phyloP scores from a whole-genome alignment of 2,888 invertebrate species.

The Salticus scenicus region DNA sequence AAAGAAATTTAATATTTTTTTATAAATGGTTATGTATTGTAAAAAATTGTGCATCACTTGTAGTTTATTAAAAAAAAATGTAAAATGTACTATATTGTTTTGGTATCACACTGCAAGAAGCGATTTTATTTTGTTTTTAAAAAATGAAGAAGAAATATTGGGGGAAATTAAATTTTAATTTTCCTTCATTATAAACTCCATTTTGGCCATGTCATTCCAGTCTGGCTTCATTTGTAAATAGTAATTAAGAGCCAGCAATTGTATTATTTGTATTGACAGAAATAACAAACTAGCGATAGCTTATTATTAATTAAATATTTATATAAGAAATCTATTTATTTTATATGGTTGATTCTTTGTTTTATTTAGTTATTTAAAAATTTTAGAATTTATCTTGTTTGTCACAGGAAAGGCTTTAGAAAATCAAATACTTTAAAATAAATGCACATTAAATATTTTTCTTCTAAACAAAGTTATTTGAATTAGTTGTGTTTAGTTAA shows the following conservation, averaged over 20 bases:
- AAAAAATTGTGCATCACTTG: constrained; percentile 10
- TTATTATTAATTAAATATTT: background rate
- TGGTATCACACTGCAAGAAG: background rate
- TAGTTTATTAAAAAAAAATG: constrained; percentile 16
- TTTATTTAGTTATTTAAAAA: background rate
- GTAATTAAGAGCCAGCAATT: background rate
- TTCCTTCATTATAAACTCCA: background rate
- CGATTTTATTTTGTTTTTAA: background rate
- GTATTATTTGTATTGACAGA: background rate
- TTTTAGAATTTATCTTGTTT: background rate
- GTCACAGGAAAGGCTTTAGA: constrained; percentile 15
- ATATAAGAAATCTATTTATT: constrained; percentile 6
- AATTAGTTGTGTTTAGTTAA: too few species aligned
- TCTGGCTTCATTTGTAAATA: constrained; percentile 6
- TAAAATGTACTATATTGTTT: constrained; percentile 7
- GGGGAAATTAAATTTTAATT: too few species aligned
- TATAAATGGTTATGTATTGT: constrained; percentile 14
- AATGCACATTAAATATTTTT: too few species aligned
- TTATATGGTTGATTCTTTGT: constrained; percentile 1
- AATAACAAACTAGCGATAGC: background rate
- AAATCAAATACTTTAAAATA: too few species aligned
- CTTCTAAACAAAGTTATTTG: too few species aligned
- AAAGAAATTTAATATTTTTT: constrained; percentile 1
- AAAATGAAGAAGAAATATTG: background rate
- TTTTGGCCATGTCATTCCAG: background rate